Evolutionary conservation across 1,140 invertebrate genomes (phyloP), one percentile per base, ranked within the genome.

Genomic region (Branchinecta lynchi): DNA sequence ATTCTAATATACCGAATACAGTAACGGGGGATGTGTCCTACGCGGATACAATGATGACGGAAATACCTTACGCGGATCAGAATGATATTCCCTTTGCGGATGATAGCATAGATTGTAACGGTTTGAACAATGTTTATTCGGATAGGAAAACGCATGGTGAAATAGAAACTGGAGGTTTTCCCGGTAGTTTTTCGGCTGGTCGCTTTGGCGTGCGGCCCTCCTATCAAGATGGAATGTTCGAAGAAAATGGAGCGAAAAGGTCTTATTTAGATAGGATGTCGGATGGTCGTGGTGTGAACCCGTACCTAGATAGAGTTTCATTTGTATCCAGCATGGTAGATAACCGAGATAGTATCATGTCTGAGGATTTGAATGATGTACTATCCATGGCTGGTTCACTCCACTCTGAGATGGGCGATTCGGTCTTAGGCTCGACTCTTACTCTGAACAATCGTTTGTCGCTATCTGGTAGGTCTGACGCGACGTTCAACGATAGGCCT

Each of bases 381-480:
- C 51, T 60, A 20, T 60, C 51, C 51, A 60, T 60, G 51, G 51
- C 51, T 60, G 51, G 51, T 3, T 60, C 51, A 15, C 17, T 15
- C 51, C 51, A 60, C 17, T 60, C 51, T 15, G 51, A 60, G 17
- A 60, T 60, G 51, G 17, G 17, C 6, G 51, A 20, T 12, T 60
- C 51, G 17, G 17, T 60, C 17, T 60, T 12, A 15, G 91, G 77
- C 86, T 92, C 77, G 83, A 70, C 43, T 65, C 43, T 66, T 17
- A 71, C 71, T 7, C 46, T 71, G 21, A 71, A 71, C 44, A 68
- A 70, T 43, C 68, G 68, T 5, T 6, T 60, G 2, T 60, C 51
- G 12, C 51, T 60, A 3, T 12, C 51, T 60, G 51, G 51, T 60
- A 12, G 51, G 17, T 60, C 51, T 60, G 51, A 60, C 17, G 51